phyloP scores from a whole-genome alignment of 2,888 invertebrate genomes.

The Drosophila pseudotalamancana region DNA sequence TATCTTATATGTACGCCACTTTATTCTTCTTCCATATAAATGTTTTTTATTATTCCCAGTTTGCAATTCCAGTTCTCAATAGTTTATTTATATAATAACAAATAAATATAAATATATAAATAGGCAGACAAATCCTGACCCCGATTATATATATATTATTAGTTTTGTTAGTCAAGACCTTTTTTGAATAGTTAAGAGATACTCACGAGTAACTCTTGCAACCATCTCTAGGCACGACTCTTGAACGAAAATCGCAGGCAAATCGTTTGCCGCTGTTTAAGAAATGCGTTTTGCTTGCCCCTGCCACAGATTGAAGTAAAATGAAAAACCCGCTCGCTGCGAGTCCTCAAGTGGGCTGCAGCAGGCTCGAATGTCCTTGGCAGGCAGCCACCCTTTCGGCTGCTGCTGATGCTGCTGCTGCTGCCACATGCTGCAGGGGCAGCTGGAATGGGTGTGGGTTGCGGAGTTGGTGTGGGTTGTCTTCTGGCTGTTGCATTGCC shows the following conservation, averaged over 20 bases:
- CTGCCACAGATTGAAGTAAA: conserved; percentile 41
- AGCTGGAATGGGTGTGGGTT: not conserved
- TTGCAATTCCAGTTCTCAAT: no score
- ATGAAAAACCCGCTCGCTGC: conserved; percentile 49
- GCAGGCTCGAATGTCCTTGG: conserved; percentile 49
- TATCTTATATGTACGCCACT: no score
- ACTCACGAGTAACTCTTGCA: not conserved
- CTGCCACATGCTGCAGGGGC: not conserved
- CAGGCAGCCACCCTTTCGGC: conserved; percentile 54
- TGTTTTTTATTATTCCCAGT: no score
- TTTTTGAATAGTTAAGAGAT: no score
- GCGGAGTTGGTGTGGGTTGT: conserved; percentile 52
- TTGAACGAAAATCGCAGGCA: conserved; percentile 31
- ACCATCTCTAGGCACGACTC: conserved; percentile 16
- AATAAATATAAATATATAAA: no score
- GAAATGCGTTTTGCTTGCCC: conserved; percentile 58
- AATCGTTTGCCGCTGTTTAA: conserved; percentile 33
- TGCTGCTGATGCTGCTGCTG: no score
- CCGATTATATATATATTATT: no score
- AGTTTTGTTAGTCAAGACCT: no score
- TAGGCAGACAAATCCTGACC: no score
- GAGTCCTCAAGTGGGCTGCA: conserved; percentile 63
- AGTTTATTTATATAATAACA: no score
- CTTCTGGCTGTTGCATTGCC: conserved; percentile 69
- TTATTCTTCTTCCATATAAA: no score